A percentile compares a stretch with the other conserved stretches of the same genome.
These are phyloP conservation scores for Balaenoptera acutorostrata DNA, from an alignment of 2,113 vertebrate genomes.

Conservation along the genomic window DNA sequence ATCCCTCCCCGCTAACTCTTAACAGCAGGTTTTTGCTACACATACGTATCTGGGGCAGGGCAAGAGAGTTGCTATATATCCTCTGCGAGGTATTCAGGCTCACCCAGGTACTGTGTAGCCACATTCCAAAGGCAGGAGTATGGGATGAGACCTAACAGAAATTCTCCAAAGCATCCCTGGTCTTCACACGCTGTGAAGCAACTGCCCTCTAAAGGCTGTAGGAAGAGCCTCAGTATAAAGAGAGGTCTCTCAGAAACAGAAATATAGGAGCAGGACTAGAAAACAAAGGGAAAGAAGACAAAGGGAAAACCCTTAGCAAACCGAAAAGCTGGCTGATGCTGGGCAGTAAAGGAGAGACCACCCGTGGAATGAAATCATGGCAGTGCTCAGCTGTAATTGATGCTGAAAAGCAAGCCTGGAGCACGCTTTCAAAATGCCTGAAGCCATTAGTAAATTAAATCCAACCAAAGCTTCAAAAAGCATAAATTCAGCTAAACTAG, in stretches of 20 bases:
- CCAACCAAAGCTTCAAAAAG: background rate
- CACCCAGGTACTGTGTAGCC: fast-evolving
- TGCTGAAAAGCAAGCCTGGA: background rate
- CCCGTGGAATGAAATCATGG: background rate
- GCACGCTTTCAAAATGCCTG: background rate
- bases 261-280: background rate
- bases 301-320: background rate
- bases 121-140: background rate
- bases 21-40: background rate
- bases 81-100: background rate
- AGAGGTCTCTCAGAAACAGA: background rate
- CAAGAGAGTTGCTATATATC: no score
- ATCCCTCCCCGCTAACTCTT: background rate
- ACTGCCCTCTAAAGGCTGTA: background rate
- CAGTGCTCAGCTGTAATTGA: background rate
- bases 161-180: background rate
- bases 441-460: background rate
- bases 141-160: background rate
- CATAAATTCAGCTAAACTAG: background rate
- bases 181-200: background rate
- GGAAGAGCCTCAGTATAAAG: background rate
- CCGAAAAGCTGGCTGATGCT: background rate
- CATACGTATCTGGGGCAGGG: background rate
- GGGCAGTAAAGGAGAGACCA: background rate
- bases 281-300: background rate